Conservation (phyloP, 2,888 invertebrate genomes). For the Agriopis leucophaearia region DNA sequence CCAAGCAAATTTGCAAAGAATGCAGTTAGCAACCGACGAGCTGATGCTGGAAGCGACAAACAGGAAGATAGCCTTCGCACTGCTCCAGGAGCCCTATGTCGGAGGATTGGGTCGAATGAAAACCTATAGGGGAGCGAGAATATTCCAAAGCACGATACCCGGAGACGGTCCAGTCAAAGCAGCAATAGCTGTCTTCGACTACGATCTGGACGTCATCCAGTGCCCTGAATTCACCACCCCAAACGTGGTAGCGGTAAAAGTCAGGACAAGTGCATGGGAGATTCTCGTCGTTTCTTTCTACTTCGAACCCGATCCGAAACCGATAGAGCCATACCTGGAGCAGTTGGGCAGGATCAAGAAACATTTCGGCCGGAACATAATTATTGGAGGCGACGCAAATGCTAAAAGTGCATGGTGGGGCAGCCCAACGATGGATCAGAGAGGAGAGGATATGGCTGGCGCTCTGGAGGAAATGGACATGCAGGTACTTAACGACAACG, state of each 20-base stretch:
- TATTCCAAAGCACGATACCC: neutral
- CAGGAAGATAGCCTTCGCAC: neutral
- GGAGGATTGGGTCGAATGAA: neutral
- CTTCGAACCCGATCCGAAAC: neutral
- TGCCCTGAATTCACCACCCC: neutral
- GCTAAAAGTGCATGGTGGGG: constrained; percentile 16
- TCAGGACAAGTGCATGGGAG: neutral
- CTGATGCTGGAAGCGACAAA: neutral
- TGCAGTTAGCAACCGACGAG: neutral
- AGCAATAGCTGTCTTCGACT: neutral
- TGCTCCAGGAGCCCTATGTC: constrained; percentile 9
- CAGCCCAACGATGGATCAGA: neutral
- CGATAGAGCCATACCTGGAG: neutral
- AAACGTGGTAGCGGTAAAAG: neutral
- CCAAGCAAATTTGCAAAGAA: constrained; percentile 2
- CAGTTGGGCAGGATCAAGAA: neutral
- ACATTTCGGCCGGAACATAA: neutral
- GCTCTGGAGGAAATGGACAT: neutral
- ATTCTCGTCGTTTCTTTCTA: neutral
- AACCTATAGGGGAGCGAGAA: neutral
- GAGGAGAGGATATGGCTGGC: constrained; percentile 30
- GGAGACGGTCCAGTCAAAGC: neutral
- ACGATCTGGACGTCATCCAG: neutral
- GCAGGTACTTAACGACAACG: too few relatives aligned
- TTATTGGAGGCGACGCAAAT: constrained; percentile 1